Evolutionary conservation across 2,888 invertebrate genomes (phyloP), one percentile per base, ranked within the genome.

Genomic region (Arctia plantaginis): DNA sequence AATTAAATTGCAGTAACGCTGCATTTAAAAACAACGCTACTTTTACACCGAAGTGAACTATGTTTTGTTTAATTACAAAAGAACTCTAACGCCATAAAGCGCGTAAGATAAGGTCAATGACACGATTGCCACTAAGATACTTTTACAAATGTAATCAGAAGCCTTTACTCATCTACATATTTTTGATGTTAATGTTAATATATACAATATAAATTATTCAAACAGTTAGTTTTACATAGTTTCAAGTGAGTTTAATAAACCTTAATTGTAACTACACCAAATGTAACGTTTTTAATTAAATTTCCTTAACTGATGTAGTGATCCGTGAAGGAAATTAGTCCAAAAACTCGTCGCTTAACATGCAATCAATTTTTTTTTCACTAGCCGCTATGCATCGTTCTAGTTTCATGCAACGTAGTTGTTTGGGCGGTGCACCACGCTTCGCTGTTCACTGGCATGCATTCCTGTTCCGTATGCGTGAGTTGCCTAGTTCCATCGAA

Each of bases 391-490:
- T 85, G 85, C 85, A 85, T 86, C 84, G 82, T 85, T 84, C 86
- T 85, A 71, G 85, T 87, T 90, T 90, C 89, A 89, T 87, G 88
- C 88, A 82, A 77, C 77, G 79, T 77, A 75, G 73, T 69, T 79
- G 81, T 81, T 79, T 87, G 88, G 89, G 86, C 86, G 88, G 84
- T 84, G 86, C 84, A 83, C 79, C 88, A 90, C 87, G 90, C 86
- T 90, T 83, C 77, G 86, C 86, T 88, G 87, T 88, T 75, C 80
- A 83, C 86, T 74, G 87, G 89, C 85, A 88, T 89, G 89, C 88
- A 82, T 82, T 83, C 83, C 82, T 87, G 86, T 92, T 92, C 92
- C 92, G 90, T 90, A 86, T 91, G 90, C 90, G 89, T 89, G 91
- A 82, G 82, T 59, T 70, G 62, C 62, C 88, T 84, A 87, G 86